These are phyloP conservation scores for Colinus virginianus DNA, from an alignment of 2,113 vertebrate species.

Conservation along the genomic window DNA sequence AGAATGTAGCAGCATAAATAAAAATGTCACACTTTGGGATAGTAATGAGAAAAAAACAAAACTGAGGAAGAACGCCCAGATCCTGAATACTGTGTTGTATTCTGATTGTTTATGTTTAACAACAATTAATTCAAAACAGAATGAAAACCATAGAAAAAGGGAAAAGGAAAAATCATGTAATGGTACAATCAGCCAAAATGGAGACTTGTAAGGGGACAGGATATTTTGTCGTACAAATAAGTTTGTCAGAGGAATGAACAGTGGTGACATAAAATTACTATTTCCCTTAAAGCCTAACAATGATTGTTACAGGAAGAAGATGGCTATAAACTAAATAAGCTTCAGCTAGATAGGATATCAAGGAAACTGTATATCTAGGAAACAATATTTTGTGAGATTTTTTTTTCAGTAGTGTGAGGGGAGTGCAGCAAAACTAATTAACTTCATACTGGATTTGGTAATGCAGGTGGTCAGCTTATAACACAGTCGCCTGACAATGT, in stretches of 20 bases:
- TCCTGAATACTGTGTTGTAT: rapidly evolving
- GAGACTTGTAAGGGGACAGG: neutral
- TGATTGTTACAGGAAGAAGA: neutral
- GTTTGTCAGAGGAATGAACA: neutral
- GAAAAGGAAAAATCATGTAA: neutral
- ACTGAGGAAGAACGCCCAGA: neutral
- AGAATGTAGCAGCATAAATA: neutral
- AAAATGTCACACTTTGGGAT: neutral
- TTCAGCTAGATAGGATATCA: neutral
- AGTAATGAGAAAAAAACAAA: neutral
- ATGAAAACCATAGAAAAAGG: neutral
- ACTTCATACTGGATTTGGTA: neutral
- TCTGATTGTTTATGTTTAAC: neutral
- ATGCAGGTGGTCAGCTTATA: neutral
- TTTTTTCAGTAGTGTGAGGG: neutral
- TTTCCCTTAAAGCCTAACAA: neutral
- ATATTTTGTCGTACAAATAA: neutral
- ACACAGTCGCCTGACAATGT: neutral
- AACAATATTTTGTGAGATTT: neutral
- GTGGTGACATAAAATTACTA: neutral
- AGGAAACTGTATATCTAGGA: neutral
- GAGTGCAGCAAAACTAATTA: neutral
- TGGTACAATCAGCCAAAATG: neutral
- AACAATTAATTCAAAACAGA: neutral
- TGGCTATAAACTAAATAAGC: neutral